Evolutionary conservation across 2,113 vertebrate species (phyloP).

Genomic region (Carassius gibelio): DNA sequence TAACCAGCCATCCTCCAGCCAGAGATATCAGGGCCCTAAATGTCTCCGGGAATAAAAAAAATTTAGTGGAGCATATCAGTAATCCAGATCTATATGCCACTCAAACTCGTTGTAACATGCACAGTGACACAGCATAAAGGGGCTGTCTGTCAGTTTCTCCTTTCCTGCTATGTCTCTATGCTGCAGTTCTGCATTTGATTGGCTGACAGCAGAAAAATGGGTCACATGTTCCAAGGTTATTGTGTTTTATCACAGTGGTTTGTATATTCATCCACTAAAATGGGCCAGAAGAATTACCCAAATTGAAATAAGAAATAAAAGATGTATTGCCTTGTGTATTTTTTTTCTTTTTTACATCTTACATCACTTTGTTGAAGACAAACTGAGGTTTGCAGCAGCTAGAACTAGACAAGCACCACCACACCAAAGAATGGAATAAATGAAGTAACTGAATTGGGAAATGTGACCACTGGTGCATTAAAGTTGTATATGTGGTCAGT

Average conservation of each 20-base stretch:
- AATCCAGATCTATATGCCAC: slow-evolving; percentile 29
- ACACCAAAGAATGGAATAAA: slow-evolving; percentile 59
- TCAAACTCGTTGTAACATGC: slow-evolving; percentile 22
- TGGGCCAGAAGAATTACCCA: not conserved
- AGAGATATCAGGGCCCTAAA: slow-evolving; percentile 31
- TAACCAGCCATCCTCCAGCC: slow-evolving; percentile 30
- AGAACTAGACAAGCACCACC: slow-evolving; percentile 63
- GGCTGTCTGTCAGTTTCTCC: not conserved
- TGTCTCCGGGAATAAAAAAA: slow-evolving; percentile 19
- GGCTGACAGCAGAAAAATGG: slow-evolving; percentile 32
- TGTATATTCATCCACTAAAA: slow-evolving; percentile 10
- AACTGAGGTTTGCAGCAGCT: slow-evolving; percentile 20
- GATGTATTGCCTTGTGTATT: not conserved
- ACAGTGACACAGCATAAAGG: slow-evolving; percentile 38
- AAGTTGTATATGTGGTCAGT: slow-evolving; percentile 47
- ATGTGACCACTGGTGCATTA: slow-evolving; percentile 56
- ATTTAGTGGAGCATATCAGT: not conserved
- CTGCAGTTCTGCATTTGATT: slow-evolving; percentile 31
- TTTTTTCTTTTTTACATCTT: not conserved
- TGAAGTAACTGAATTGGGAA: slow-evolving; percentile 63
- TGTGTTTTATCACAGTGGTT: slow-evolving; percentile 26
- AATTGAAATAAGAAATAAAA: not conserved
- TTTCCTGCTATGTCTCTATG: not conserved
- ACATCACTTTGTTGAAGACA: slow-evolving; percentile 44
- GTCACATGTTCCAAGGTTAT: slow-evolving; percentile 7